phyloP scores from a whole-genome alignment of 2,888 invertebrate genomes.

The Bedellia somnulentella region DNA sequence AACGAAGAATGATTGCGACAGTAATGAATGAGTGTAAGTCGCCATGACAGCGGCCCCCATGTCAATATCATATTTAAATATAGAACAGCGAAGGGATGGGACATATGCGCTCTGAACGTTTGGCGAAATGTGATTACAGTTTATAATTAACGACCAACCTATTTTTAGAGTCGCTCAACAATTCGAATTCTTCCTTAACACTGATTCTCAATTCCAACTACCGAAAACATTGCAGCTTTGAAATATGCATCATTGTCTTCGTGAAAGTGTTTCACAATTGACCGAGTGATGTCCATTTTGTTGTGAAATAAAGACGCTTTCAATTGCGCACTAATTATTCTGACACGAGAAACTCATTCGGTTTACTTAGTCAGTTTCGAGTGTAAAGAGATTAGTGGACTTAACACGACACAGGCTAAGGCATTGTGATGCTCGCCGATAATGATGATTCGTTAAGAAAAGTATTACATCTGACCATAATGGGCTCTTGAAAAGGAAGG shows the following conservation, averaged over 20 bases:
- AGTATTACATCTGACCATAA: slow-evolving; percentile 47
- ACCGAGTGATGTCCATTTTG: slow-evolving; percentile 50
- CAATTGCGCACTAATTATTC: slow-evolving; percentile 61
- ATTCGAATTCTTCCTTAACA: too few species aligned
- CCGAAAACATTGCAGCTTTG: slow-evolving; percentile 17
- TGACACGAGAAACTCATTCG: slow-evolving; percentile 58
- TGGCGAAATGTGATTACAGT: slow-evolving; percentile 61
- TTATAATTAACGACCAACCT: slow-evolving; percentile 53
- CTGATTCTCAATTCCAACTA: too few species aligned
- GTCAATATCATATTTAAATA: too few species aligned
- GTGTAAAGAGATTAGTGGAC: slow-evolving; percentile 55
- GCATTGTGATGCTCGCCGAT: slow-evolving; percentile 43
- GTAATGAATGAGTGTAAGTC: too few species aligned
- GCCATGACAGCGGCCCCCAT: too few species aligned
- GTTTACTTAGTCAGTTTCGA: slow-evolving; percentile 39
- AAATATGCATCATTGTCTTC: slow-evolving; percentile 42
- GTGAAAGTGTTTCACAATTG: slow-evolving; percentile 58
- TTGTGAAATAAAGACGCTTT: slow-evolving; percentile 57
- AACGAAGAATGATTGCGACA: too few species aligned
- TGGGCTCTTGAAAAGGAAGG: slow-evolving; percentile 40
- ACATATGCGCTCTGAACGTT: slow-evolving; percentile 51
- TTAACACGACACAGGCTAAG: slow-evolving; percentile 27
- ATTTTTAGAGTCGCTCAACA: too few species aligned
- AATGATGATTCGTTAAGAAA: slow-evolving; percentile 54
- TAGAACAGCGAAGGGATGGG: slow-evolving; percentile 60